phyloP scores from a whole-genome alignment of 1,140 invertebrate species.

The Aphidius gifuensis region DNA sequence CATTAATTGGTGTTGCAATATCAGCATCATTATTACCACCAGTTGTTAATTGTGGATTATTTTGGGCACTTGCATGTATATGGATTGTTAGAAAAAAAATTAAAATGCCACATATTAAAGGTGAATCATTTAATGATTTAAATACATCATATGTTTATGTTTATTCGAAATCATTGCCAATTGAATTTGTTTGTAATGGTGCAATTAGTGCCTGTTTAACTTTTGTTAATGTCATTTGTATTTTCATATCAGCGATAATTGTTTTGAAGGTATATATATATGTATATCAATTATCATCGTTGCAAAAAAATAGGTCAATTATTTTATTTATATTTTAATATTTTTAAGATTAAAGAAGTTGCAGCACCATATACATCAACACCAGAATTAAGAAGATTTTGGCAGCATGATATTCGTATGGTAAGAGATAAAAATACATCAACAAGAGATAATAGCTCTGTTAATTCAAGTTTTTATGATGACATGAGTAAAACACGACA shows the following conservation, averaged over 20 bases:
- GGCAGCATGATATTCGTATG: slow-evolving; percentile 75
- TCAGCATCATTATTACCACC: slow-evolving; percentile 84
- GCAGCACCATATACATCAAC: slow-evolving; percentile 75
- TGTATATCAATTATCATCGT: background rate
- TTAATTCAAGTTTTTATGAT: slow-evolving; percentile 47
- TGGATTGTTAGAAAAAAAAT: slow-evolving; percentile 65
- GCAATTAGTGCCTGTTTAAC: slow-evolving; percentile 77
- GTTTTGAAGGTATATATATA: slow-evolving; percentile 66
- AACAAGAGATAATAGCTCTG: slow-evolving; percentile 42
- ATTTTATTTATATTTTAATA: background rate
- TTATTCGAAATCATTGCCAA: slow-evolving; percentile 69
- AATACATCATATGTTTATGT: slow-evolving; percentile 63
- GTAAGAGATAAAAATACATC: slow-evolving; percentile 62
- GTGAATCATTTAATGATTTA: slow-evolving; percentile 59
- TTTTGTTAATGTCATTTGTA: slow-evolving; percentile 79
- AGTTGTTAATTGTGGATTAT: slow-evolving; percentile 78
- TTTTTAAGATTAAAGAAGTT: slow-evolving; percentile 75
- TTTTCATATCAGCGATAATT: slow-evolving; percentile 77
- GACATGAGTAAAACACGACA: slow-evolving; percentile 44
- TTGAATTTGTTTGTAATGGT: slow-evolving; percentile 75
- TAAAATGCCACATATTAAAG: slow-evolving; percentile 69
- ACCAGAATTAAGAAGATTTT: slow-evolving; percentile 72
- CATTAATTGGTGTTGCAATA: slow-evolving; percentile 84
- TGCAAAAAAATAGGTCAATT: background rate
- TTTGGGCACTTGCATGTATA: slow-evolving; percentile 73